phyloP scores from a whole-genome alignment of 1,140 invertebrate species.

The Neodiprion pinetum region DNA sequence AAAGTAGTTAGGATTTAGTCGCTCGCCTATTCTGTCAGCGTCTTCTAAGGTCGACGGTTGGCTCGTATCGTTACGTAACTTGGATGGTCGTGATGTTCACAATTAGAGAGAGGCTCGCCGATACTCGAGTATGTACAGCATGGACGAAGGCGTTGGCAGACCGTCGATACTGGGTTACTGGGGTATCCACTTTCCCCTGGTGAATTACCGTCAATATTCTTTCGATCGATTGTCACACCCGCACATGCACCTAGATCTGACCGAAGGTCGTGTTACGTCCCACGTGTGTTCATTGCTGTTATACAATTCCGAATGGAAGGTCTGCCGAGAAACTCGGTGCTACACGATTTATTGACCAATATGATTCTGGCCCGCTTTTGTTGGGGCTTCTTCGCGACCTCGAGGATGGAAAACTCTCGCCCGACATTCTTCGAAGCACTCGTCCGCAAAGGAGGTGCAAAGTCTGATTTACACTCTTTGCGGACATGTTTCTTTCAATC shows the following conservation, averaged over 20 bases:
- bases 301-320: not conserved
- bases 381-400: not conserved
- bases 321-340: not conserved
- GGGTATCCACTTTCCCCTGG: constrained; percentile 1
- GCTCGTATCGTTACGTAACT: not conserved
- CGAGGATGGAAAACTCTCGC: not conserved
- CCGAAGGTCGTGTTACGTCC: constrained; percentile 4
- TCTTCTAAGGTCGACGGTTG: not conserved
- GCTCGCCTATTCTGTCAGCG: not conserved
- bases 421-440: not conserved
- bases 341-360: constrained; percentile 1
- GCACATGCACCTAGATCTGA: not conserved
- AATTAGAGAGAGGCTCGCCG: not conserved
- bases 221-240: not conserved
- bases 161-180: not conserved
- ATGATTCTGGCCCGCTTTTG: not conserved
- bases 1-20: too few species aligned
- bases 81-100: not conserved
- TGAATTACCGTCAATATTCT: not conserved
- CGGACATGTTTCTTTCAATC: too few species aligned
- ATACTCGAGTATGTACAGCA: not conserved
- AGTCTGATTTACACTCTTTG: too few species aligned
- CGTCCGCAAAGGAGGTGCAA: too few species aligned
- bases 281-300: not conserved
- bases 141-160: not conserved